Conservation (phyloP, 2,113 vertebrate genomes). For the Pao palembangensis region DNA sequence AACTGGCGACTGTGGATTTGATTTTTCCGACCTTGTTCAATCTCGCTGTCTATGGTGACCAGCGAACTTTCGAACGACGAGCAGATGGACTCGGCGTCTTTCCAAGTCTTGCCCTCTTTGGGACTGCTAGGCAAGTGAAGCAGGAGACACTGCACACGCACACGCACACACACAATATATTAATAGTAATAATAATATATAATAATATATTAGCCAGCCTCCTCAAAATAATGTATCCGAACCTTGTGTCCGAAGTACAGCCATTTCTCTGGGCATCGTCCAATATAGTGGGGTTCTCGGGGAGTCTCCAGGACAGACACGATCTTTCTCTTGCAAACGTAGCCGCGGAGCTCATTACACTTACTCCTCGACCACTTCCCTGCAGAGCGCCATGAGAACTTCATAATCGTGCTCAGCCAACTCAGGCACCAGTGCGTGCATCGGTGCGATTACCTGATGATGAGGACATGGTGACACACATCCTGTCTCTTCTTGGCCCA, state of each 20-base stretch:
- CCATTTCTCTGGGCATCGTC: slow-evolving; percentile 87
- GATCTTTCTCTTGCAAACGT: slow-evolving; percentile 83
- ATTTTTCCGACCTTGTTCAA: slow-evolving; percentile 85
- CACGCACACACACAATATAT: slow-evolving; percentile 8
- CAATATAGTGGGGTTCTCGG: slow-evolving; percentile 75
- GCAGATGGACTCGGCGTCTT: slow-evolving; percentile 82
- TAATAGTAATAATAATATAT: too few species aligned
- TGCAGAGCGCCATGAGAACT: slow-evolving; percentile 32
- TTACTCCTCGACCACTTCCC: slow-evolving; percentile 81
- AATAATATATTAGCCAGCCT: too few species aligned
- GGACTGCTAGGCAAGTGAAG: slow-evolving; percentile 79
- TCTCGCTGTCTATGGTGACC: slow-evolving; percentile 80
- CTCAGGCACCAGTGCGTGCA: neutral
- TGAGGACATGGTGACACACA: slow-evolving; percentile 85
- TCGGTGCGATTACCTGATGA: slow-evolving; percentile 74
- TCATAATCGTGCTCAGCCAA: neutral
- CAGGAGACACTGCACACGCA: slow-evolving; percentile 81
- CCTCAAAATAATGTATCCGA: neutral
- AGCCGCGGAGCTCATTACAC: slow-evolving; percentile 78
- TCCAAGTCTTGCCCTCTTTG: slow-evolving; percentile 80
- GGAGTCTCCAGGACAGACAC: slow-evolving; percentile 78
- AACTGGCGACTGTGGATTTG: neutral
- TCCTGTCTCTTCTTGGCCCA: slow-evolving; percentile 41
- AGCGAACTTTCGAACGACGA: slow-evolving; percentile 75
- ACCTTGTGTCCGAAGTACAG: slow-evolving; percentile 90